Base-by-base conservation (phyloP, 2,797 vertebrate species). In the Esox lucius region DNA sequence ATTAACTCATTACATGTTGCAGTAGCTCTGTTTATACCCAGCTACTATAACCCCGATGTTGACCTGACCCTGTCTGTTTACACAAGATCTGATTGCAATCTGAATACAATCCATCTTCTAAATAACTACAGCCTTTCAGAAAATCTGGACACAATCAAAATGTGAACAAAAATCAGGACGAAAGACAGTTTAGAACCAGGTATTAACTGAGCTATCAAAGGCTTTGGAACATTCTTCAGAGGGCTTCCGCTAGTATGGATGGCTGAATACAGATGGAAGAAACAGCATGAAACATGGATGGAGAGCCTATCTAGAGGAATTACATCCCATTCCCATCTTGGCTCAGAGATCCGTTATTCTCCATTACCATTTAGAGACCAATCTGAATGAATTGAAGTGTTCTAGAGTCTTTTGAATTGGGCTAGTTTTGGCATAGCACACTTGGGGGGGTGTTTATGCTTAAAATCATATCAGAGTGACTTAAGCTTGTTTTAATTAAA, bases 401-500 rank as follows among this genome's bases (percentile, higher is more conserved):
- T 80, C 73, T 66, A 56, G 66, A 83, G 84, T 84, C 81, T 81
- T 73, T 85, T 81, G 83, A 59, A 59, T 59, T 24, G 17, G 16
- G 51, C 5, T 80, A 80, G 84, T 88, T 85, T 75, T n/a, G 76
- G 78, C 78, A 80, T 4, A 70, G 46, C 24, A 53, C 24, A 81
- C 82, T 79, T 78, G 71, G 84, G 82, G 61, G 82, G 78, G 83
- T 87, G 82, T 75, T 80, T 49, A 1, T 83, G 77, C 80, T 68
- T 49, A 42, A 31, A 33, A 51, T 72, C 51, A 72, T 39, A 31
- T n/a, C 53, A 72, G 69, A 49, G 51, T 19, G 12, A 62, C 83
- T 75, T 77, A 86, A 87, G 81, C 81, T 79, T 75, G 77, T 84
- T 84, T 79, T 90, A 88, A 91, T 80, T 85, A 87, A 82, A 76